Evolutionary conservation across 2,113 vertebrate genomes (phyloP), one percentile per base, ranked within the genome.

Genomic region (Alectura lathami): DNA sequence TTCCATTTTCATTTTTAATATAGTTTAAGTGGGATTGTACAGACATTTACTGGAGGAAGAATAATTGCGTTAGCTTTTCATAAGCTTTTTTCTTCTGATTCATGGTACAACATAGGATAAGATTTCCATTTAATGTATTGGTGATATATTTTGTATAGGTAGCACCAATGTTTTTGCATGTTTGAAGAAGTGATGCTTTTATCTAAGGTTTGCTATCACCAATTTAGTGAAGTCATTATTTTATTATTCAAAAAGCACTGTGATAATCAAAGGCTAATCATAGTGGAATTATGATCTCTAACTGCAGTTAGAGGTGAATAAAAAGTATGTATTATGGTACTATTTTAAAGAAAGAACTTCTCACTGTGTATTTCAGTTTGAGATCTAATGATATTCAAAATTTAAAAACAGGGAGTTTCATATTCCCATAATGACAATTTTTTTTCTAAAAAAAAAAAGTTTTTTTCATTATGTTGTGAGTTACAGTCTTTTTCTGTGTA

Each of bases 191-290:
- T 32, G 3, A 21, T 83, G 6, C 0, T 83, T 83, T 70, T 81
- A 67, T 75, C 27, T 78, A 36, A 56, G 32, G 10, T 62, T 70
- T 92, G 38, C 13, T 67, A 30, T 80, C n/a, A 68, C 7, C 45
- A 74, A 72, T 90, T 81, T 92, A 75, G 8, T 57, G 23, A 75
- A 91, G 15, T 29, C 7, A 69, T 91, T 89, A 80, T 70, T 92
- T 94, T 90, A 29, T 64, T 96, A 94, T 78, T 95, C 91, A 88
- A 29, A 69, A 62, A 93, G 51, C 43, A n/a, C 11, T 53, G 43
- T 7, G 8, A 45, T 86, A 91, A 91, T 94, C 86, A 96, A 90
- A 86, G 2, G 2, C 26, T 84, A 90, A 92, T 90, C 91, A 93
- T 12, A 60, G 38, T n/a, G 22, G 36, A 89, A 88, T 69, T 94